Base-by-base conservation (phyloP, 1,140 invertebrate genomes). In the Elysia chlorotica region DNA sequence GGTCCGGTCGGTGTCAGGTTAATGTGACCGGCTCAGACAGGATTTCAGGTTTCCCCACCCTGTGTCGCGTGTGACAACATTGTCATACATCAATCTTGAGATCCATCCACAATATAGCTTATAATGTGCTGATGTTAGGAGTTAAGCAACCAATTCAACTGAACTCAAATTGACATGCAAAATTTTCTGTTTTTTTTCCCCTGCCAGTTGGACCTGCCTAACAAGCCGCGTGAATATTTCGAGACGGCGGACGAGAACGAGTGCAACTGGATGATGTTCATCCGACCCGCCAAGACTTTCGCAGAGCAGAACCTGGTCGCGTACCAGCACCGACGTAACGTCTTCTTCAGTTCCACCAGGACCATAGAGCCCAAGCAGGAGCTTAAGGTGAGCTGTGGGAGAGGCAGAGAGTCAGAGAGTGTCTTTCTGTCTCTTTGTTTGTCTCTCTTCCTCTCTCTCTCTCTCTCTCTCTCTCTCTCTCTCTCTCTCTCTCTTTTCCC, bases 201-300 rank as follows among this genome's bases (percentile, higher is more conserved):
- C 3, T 63, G 72, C 17, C 66, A 85, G 83, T 68, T 85, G 30
- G 83, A 85, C 70, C 72, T 74, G 56, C 41, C 57, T 14, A 74
- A 76, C 48, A 77, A 74, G 3, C 73, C 74, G 3, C 33, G 69
- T 6, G 48, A 66, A 10, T 85, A 83, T 76, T 82, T 82, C 73
- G 81, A 86, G 48, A 79, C 78, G 0, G 69, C 66, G 37, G 83
- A 85, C 76, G 85, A 86, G 68, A 83, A 85, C 73, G 79, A 78
- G 56, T 86, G 83, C 74, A 86, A 86, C 76, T 86, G 85, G 85
- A 86, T 86, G 85, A 86, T 85, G 82, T 85, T 86, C 80, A 81
- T 86, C 0, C 73, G 84, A 56, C 81, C 83, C 3, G 83, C 85
- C 14, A 75, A 77, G n/a, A 82, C 68, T 28, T 84, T 76, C 67